Conservation (phyloP, 30 jellyfish, hydroid and myxozoan species). For the Aurelia aurita region DNA sequence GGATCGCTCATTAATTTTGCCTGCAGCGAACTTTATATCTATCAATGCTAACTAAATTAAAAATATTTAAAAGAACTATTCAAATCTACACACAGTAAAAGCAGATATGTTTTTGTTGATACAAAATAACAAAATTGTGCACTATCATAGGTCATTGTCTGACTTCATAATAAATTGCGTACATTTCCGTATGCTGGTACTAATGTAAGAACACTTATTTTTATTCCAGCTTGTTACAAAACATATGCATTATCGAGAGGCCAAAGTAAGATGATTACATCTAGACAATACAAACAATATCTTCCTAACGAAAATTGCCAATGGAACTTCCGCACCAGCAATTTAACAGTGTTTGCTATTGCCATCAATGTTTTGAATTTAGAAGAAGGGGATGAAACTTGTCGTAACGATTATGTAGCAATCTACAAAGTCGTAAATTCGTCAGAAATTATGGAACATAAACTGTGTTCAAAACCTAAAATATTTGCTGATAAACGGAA, state of each 20-base stretch:
- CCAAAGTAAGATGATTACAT: too few species aligned
- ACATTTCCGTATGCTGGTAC: too few species aligned
- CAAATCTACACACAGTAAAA: too few species aligned
- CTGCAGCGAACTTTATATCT: too few species aligned
- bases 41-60: too few species aligned
- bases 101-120: too few species aligned
- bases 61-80: too few species aligned
- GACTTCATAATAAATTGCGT: too few species aligned
- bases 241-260: not conserved
- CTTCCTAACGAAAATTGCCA: not conserved
- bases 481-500: not conserved
- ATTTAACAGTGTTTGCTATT: not conserved
- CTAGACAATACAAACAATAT: not conserved
- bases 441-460: not conserved
- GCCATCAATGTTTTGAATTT: not conserved
- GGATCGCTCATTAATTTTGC: too few species aligned
- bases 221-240: slow-evolving; percentile 6
- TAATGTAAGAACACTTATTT: too few species aligned
- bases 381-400: not conserved
- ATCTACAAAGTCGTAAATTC: not conserved
- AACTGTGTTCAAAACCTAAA: not conserved
- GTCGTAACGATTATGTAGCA: not conserved
- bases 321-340: not conserved
- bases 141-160: too few species aligned
- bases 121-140: too few species aligned